Base-by-base conservation (phyloP, 2,113 vertebrate species). In the Deroptyus accipitrinus region DNA sequence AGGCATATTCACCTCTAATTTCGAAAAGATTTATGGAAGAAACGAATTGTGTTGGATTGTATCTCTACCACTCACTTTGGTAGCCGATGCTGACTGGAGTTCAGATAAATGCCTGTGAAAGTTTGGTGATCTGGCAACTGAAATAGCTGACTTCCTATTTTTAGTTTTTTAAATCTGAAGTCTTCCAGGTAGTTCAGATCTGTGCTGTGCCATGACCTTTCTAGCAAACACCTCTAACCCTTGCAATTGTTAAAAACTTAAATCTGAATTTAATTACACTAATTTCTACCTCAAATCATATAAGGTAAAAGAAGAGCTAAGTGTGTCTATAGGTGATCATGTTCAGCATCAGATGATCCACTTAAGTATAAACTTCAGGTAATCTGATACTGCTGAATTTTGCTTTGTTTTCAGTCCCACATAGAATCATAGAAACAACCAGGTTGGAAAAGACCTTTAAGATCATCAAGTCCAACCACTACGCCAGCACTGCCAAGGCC, bases 361-460 rank as follows among this genome's bases (percentile, higher is more conserved):
- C 3, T 2, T 59, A 64, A 0, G 0, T 16, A 41, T 31, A 57
- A 61, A 76, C n/a, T 57, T 64, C 7, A 82, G 24, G 39, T 68
- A 39, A 82, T 22, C 14, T 79, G 11, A 37, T 75, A 41, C 30
- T 30, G 11, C 9, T 92, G 17, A 42, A 16, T 73, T 73, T 73
- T 67, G 67, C 39, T 37, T 52, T 78, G 37, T 37, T 90, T 87
- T 76, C 41, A 79, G 41, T n/a, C 30, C 24, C 20, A 44, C 16
- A 59, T n/a, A 23, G 55, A 23, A n/a, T 57, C 55, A 57, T 22
- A 33, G 19, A n/a, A 57, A 15, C 55, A 59, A n/a, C 55, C 33
- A 59, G 33, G 33, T n/a, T 59, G 13, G 55, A 59, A 59, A 59
- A 59, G 20, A 23, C 33, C 33, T n/a, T 15, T 14, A 23, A 15